Conservation (phyloP, 2,113 vertebrate species). For the Mobula hypostoma region DNA sequence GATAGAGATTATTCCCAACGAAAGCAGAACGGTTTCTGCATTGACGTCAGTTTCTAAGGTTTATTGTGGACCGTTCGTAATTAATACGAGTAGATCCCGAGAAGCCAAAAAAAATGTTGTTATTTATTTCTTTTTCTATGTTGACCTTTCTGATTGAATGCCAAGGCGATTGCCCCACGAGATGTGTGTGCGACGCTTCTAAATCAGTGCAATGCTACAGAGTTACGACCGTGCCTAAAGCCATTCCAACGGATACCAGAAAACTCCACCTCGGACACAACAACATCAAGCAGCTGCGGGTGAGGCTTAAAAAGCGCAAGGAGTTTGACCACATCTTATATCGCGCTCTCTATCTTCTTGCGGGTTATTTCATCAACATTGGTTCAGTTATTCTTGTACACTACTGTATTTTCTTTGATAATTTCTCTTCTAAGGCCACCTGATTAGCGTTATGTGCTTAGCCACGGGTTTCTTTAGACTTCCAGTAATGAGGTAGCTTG, state of each 20-base stretch:
- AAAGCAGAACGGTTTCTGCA: background rate
- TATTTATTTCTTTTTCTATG: background rate
- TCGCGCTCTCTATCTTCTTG: no score
- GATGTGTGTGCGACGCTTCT: conserved; percentile 60
- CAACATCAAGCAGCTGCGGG: conserved; percentile 69
- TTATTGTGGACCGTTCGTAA: background rate
- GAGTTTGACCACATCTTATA: background rate
- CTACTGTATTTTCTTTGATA: background rate
- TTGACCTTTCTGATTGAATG: background rate
- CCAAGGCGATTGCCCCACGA: conserved; percentile 54
- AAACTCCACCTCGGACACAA: conserved; percentile 67
- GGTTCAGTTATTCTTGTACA: background rate
- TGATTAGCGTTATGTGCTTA: background rate
- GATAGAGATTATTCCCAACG: background rate
- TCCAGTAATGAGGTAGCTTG: background rate
- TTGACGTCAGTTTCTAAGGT: background rate
- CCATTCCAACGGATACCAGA: conserved; percentile 54
- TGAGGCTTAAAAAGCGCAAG: conserved; percentile 46
- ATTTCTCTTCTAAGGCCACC: background rate
- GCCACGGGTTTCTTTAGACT: background rate
- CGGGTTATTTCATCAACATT: background rate
- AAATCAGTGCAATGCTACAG: conserved; percentile 64
- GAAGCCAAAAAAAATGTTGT: background rate
- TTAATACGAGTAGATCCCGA: background rate
- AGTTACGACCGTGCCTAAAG: conserved; percentile 51